Evolutionary conservation across 2,888 invertebrate species (phyloP), one percentile per base, ranked within the genome.

Genomic region (Cantharis flavilabris): DNA sequence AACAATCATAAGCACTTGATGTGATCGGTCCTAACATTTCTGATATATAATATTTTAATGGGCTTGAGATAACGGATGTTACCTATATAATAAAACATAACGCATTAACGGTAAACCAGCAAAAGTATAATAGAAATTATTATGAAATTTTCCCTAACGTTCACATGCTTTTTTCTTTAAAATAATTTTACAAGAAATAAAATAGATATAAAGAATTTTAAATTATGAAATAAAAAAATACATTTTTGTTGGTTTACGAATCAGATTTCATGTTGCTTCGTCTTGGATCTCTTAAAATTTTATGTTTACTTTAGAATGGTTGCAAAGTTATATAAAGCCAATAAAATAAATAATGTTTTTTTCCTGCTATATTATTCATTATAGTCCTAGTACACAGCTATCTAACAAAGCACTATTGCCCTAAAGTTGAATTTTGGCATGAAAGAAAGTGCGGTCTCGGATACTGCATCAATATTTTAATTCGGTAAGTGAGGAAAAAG

Each of bases 401-500:
- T 77, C 75, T 72, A 75, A 67, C 72, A 77, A 71, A 77, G 77
- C 67, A 72, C 72, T 78, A 74, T 67, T 26, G 18, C 64, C 75
- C 76, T 70, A 62, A 79, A 73, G 76, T 70, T 76, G 71, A 72
- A 77, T 26, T 74, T 75, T 77, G 71, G 63, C 76, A 76, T 69
- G 73, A 74, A 79, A 74, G 75, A 78, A 76, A 67, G 69, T 71
- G 73, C 73, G 76, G 76, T 79, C 76, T 79, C 73, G 72, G 73
- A 73, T 69, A 71, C 65, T 62, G 76, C 79, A 80, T 80, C 78
- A 80, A 80, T 80, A 80, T 80, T 80, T 80, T 80, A 80, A 80
- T 76, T 76, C 78, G 73, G 72, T 70, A 72, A 75, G 71, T 77
- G 77, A 75, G 77, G 73, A 71, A 71, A 77, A 75, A 73, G 72